Base-by-base conservation (phyloP, 2,797 vertebrate genomes). In the Eutrigla gurnardus region DNA sequence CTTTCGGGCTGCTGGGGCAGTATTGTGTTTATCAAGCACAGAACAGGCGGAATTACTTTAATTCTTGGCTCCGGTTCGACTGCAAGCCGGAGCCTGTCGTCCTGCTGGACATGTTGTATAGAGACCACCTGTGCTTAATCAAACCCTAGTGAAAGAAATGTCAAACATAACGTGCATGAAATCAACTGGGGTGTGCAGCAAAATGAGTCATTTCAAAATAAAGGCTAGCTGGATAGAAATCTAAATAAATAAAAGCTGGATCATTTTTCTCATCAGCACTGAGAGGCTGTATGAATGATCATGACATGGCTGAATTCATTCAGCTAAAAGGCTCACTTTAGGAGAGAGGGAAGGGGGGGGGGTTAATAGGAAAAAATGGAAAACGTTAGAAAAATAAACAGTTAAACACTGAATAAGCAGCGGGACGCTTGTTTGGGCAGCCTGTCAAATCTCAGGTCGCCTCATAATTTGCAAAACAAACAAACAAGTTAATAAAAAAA, bases 31-130 rank as follows among this genome's bases (percentile, higher is more conserved):
- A 87, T 89, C 52, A 55, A 89, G 85, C 73, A 63, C 69, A 61
- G 72, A 82, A 72, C 75, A 88, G 78, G 43, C 78, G 88, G 89
- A 86, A 89, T 89, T 83, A 86, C 80, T 90, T 94, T 89, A 83
- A 89, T 83, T 83, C 86, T 79, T 93, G 90, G 92, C 91, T 85
- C 71, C 46, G 6, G 53, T 50, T 79, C 69, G 49, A 63, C 55
- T 78, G 76, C 93, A 93, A 93, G 93, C 72, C 89, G 40, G 65
- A 90, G 77, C 93, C 81, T 87, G 88, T 55, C 83, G 61, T 37
- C 60, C 83, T 88, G 85, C 86, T 88, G 91, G 91, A 92, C 89
- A 89, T 73, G 49, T 70, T 86, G 76, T 68, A 60, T 62, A 50
- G 71, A 79, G 82, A 82, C 67, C 82, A 88, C 77, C 85, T 92